phyloP scores from a whole-genome alignment of 1,140 invertebrate species.

The Druon quercuslanigerum region DNA sequence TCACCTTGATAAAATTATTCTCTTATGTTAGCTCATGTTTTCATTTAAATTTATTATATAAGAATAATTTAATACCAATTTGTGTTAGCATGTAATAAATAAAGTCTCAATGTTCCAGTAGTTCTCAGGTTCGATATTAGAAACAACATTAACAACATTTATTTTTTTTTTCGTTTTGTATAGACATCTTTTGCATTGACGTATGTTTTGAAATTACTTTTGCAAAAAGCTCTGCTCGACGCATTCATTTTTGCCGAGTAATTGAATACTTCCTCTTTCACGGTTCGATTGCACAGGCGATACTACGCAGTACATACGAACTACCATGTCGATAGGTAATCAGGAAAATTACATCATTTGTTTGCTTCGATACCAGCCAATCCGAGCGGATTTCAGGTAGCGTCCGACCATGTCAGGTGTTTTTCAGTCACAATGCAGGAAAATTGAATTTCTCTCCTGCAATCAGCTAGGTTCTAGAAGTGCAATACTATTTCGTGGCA shows the following conservation, averaged over 20 bases:
- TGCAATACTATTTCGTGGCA: conserved; percentile 45
- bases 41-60: no score
- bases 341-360: conserved; percentile 36
- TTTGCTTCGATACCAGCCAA: conserved; percentile 34
- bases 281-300: background rate
- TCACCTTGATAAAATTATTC: no score
- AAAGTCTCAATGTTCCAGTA: no score
- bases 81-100: no score
- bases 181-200: no score
- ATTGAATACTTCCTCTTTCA: background rate
- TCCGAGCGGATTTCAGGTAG: conserved; percentile 4
- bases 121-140: no score
- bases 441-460: conserved; percentile 54
- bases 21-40: no score
- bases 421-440: conserved; percentile 30
- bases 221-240: background rate
- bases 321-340: conserved; percentile 19
- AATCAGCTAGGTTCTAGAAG: conserved; percentile 43
- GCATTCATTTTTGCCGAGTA: background rate
- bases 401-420: conserved; percentile 12
- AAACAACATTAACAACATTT: no score
- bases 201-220: no score
- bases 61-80: no score
- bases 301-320: no score
- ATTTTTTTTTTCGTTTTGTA: no score